Evolutionary conservation across 2,113 vertebrate species (phyloP).

Genomic region (Alaudala cheleensis): DNA sequence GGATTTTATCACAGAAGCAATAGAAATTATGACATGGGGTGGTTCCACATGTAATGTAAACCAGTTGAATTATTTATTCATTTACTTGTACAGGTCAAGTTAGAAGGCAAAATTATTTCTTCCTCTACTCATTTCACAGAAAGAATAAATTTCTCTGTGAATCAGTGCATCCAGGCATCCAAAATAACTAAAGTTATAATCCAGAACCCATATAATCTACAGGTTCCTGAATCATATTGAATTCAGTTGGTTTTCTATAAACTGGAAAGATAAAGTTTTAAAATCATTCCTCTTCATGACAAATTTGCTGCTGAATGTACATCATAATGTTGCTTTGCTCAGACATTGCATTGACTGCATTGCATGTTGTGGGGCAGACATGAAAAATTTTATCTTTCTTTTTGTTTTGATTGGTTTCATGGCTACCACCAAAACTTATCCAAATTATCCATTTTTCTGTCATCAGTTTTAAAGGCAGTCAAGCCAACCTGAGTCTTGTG

Average conservation of each 20-base stretch:
- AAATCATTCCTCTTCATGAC: neutral
- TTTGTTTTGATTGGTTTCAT: neutral
- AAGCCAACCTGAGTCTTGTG: neutral
- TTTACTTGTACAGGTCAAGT: neutral
- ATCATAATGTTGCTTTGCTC: neutral
- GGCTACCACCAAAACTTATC: neutral
- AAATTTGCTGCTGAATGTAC: neutral
- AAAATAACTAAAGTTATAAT: neutral
- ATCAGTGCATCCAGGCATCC: neutral
- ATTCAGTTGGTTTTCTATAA: neutral
- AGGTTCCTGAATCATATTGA: neutral
- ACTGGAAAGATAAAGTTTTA: neutral
- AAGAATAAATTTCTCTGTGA: neutral
- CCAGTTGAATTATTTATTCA: neutral
- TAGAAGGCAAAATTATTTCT: neutral
- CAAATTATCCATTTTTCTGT: neutral
- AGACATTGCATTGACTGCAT: neutral
- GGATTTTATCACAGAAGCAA: neutral
- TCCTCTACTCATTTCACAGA: neutral
- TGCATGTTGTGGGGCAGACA: neutral
- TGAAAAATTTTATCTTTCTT: neutral
- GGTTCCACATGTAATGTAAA: neutral
- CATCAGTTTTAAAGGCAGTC: neutral
- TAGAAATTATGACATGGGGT: neutral
- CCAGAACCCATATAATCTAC: neutral